Percentiles rank a stretch among this genome's conserved stretches.
Evolutionary conservation across 2,797 vertebrate genomes (phyloP).

Genomic region (Sebastes iracundus): DNA sequence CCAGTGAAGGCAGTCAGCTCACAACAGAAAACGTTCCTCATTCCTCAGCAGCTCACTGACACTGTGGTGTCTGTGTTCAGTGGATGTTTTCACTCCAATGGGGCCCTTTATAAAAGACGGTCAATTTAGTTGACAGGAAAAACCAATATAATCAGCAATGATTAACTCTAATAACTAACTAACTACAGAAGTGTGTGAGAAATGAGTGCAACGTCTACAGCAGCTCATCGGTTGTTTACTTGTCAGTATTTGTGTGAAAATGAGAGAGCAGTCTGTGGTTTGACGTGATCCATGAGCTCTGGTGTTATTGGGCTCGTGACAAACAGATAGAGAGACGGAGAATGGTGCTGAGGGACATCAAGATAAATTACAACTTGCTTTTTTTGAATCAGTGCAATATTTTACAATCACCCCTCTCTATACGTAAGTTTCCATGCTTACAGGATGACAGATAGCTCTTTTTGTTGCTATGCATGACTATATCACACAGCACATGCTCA

Average conservation of each 20-base stretch:
- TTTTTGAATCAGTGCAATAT: constrained; percentile 3
- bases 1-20: no score
- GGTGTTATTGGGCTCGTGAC: constrained; percentile 3
- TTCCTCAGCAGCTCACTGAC: no score
- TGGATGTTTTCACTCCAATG: no score
- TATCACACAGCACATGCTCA: neutral
- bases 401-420: neutral
- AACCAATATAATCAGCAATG: neutral
- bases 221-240: neutral
- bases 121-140: neutral
- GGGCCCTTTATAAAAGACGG: accelerated
- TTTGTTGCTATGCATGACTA: neutral
- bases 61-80: no score
- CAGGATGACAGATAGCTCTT: constrained; percentile 15
- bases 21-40: no score
- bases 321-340: constrained; percentile 16
- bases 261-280: neutral
- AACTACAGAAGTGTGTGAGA: neutral
- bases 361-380: constrained; percentile 15
- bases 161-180: no score
- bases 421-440: neutral
- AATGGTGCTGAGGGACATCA: neutral
- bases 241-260: neutral
- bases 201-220: no score
- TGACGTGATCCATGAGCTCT: constrained; percentile 16